Evolutionary conservation across 2,113 vertebrate genomes (phyloP), one percentile per base, ranked within the genome.

Genomic region (Prochilodus magdalenae): DNA sequence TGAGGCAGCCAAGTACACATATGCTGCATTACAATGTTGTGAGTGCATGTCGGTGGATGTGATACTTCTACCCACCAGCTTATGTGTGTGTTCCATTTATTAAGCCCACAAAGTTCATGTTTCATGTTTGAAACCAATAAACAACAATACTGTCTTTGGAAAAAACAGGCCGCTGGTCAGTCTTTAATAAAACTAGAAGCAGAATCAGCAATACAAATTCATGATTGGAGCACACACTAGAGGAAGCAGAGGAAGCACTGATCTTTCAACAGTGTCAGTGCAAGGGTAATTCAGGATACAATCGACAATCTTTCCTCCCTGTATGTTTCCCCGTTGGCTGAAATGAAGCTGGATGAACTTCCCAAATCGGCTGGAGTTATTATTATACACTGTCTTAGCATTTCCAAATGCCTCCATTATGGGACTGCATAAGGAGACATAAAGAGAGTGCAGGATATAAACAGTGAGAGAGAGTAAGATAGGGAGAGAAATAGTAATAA

Each of bases 321-420:
- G 96, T 93, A 99, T 99, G 89, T 98, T 99, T 62, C 98, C 98
- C 81, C 96, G 95, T 88, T 97, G 96, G 88, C 95, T 95, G 91
- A 99, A 96, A 86, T 96, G 95, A 87, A 99, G 94, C 91, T 99
- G 97, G 81, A 99, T 92, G 11, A 99, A 99, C 93, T 99, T 99
- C 89, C 98, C 98, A 7, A 99, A 99, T 83, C 98, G 97, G 86
- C 97, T 98, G 6, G 98, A 99, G 94, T 99, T 99, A 95, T 96
- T 99, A 94, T 99, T 99, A 94, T 99, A 96, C 88, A 98, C 96
- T 0, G 98, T 99, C 91, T 96, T 97, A 0, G 98, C 97, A 0
- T 99, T 99, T 82, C 98, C 98, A 2, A 99, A 99, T 15, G 97
- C 97, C 91, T 99, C 98, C 98, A 99, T 98, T 91, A 99, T 98